Conservation (phyloP, 2,888 invertebrate species). For the Ophioninae sp. region DNA sequence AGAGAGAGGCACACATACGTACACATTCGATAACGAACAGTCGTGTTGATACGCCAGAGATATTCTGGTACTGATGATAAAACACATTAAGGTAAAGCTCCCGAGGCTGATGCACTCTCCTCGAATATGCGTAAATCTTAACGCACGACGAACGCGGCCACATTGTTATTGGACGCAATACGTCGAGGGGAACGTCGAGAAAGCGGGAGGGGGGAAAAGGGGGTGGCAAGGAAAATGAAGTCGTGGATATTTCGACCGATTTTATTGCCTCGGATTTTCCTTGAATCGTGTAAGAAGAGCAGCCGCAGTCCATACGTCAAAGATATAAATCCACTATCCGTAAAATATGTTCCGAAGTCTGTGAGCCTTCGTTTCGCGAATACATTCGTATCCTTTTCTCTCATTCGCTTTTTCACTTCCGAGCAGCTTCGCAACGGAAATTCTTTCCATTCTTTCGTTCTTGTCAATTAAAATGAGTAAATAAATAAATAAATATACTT, state of each 20-base stretch:
- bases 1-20: not conserved
- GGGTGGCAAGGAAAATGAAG: conserved; percentile 8
- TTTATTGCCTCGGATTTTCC: conserved; percentile 64
- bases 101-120: conserved; percentile 49
- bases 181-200: not conserved
- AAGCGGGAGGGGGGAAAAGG: not conserved
- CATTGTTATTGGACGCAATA: conserved; percentile 25
- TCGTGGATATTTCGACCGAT: conserved; percentile 59
- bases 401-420: not conserved
- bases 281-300: conserved; percentile 65
- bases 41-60: conserved; percentile 60
- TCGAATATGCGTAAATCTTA: conserved; percentile 45
- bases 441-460: not conserved
- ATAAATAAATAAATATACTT: no score
- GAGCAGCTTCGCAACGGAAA: not conserved
- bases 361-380: conserved; percentile 10
- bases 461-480: no score
- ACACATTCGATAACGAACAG: conserved; percentile 63
- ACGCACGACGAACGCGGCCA: conserved; percentile 33
- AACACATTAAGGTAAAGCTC: conserved; percentile 49
- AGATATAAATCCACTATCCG: conserved; percentile 33
- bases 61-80: conserved; percentile 65
- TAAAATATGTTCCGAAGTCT: conserved; percentile 39
- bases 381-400: not conserved
- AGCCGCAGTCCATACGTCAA: conserved; percentile 66